phyloP scores from a whole-genome alignment of 2,113 vertebrate genomes.

The Chlorocebus sabaeus region DNA sequence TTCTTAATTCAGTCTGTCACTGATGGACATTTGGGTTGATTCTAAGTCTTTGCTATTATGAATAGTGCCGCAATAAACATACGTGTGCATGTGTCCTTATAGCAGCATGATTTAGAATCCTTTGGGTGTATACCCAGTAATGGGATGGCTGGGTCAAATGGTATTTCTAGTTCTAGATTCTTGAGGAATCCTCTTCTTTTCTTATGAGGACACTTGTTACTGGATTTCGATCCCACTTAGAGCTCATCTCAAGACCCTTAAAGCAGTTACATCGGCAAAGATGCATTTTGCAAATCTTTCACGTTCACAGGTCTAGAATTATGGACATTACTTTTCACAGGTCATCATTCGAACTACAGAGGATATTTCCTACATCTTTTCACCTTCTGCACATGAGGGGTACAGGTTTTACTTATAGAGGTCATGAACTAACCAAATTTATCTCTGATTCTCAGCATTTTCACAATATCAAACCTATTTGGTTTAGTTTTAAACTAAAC shows the following conservation, averaged over 20 bases:
- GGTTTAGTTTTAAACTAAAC: not conserved
- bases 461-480: not conserved
- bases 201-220: not conserved
- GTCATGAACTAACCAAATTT: not conserved
- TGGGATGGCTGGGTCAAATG: too few relatives aligned
- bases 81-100: too few relatives aligned
- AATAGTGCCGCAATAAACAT: too few relatives aligned
- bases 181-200: not conserved
- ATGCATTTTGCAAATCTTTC: not conserved
- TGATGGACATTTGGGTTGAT: too few relatives aligned
- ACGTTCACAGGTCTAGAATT: not conserved
- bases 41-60: too few relatives aligned
- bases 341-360: too few relatives aligned
- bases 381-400: not conserved
- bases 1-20: too few relatives aligned
- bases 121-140: too few relatives aligned
- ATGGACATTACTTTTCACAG: not conserved
- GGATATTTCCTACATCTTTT: not conserved
- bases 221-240: not conserved
- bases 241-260: not conserved
- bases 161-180: too few relatives aligned
- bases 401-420: not conserved
- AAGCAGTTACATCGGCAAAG: not conserved
- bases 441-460: not conserved
- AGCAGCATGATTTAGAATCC: too few relatives aligned